These are phyloP conservation scores for Atlantisia rogersi DNA, from an alignment of 2,113 vertebrate genomes.

Conservation along the genomic window DNA sequence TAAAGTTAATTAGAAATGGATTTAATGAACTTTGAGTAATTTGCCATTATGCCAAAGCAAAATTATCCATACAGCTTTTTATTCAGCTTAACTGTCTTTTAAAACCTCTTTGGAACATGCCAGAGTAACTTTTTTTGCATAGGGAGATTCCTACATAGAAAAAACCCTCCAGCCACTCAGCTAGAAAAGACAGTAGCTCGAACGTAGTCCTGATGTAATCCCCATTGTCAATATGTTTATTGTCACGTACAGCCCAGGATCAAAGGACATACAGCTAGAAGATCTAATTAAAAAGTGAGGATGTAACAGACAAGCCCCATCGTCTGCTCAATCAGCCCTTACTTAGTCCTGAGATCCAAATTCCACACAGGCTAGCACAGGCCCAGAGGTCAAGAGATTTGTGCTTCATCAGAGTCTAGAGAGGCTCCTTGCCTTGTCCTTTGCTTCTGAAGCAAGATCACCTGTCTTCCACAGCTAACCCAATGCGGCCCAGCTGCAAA, in stretches of 20 bases:
- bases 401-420: conserved; percentile 25
- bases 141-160: background rate
- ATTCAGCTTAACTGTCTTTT: background rate
- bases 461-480: background rate
- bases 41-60: conserved; percentile 22
- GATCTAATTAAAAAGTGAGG: conserved; percentile 65
- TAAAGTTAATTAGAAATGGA: conserved; percentile 47
- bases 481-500: background rate
- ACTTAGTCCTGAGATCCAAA: conserved; percentile 30
- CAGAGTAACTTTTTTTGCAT: background rate
- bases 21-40: conserved; percentile 58
- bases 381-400: conserved; percentile 53
- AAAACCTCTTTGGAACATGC: background rate
- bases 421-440: conserved; percentile 32
- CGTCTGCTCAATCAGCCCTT: conserved; percentile 66
- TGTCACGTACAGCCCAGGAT: conserved; percentile 45
- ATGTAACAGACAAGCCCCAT: conserved; percentile 53
- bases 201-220: background rate
- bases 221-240: conserved; percentile 17
- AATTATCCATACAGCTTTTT: background rate
- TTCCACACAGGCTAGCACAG: background rate
- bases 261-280: conserved; percentile 38
- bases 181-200: background rate
- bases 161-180: background rate
- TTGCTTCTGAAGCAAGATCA: conserved; percentile 29